Evolutionary conservation across 2,113 vertebrate species (phyloP).

Genomic region (Cyanistes caeruleus): DNA sequence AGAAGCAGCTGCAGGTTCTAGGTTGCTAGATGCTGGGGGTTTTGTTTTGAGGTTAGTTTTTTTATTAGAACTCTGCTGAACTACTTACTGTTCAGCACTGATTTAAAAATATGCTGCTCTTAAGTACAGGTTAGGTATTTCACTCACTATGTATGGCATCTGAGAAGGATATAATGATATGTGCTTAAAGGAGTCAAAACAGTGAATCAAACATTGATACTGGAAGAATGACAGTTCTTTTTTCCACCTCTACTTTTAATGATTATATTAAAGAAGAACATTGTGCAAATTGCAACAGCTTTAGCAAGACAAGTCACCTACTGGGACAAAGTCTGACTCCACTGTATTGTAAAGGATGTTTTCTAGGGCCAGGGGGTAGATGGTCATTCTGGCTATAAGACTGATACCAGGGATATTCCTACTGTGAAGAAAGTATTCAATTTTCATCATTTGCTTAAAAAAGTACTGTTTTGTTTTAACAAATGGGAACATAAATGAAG

Average conservation of each 20-base stretch:
- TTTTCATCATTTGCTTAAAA: slow-evolving; percentile 61
- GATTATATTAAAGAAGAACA: neutral
- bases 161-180: slow-evolving; percentile 31
- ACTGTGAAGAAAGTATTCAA: slow-evolving; percentile 20
- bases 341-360: neutral
- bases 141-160: neutral
- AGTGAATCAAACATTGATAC: slow-evolving; percentile 12
- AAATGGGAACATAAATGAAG: slow-evolving; percentile 50
- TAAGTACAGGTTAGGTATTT: neutral
- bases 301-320: neutral
- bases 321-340: neutral
- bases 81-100: neutral
- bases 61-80: neutral
- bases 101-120: neutral
- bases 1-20: slow-evolving; percentile 64
- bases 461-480: slow-evolving; percentile 47
- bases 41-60: neutral
- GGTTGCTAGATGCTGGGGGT: neutral
- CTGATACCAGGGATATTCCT: neutral
- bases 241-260: neutral
- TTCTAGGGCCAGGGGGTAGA: neutral
- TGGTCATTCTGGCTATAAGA: neutral
- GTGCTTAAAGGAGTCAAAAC: slow-evolving; percentile 47
- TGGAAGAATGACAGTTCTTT: neutral
- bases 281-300: neutral